Percentiles rank a stretch among this genome's conserved stretches.
Conservation (phyloP, 2,113 vertebrate genomes). For the Zosterops lateralis region DNA sequence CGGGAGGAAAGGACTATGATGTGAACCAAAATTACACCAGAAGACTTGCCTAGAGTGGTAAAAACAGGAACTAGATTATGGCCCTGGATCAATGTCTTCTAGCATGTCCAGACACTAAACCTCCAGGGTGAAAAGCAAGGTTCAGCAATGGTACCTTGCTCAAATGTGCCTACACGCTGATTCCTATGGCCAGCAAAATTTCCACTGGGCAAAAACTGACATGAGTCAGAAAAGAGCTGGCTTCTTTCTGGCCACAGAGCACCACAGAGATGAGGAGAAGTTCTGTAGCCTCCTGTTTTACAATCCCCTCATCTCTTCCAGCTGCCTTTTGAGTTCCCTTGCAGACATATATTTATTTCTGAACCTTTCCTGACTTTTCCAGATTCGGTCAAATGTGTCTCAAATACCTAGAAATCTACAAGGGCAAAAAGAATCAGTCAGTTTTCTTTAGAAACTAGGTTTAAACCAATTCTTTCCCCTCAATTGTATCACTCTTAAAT, state of each 20-base stretch:
- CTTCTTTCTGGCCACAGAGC: neutral
- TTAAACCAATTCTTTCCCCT: neutral
- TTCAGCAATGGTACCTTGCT: neutral
- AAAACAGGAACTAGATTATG: neutral
- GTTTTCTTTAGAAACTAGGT: neutral
- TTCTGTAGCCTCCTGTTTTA: neutral
- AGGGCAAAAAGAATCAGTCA: neutral
- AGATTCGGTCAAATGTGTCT: neutral
- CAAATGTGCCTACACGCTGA: accelerated
- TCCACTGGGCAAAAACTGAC: neutral
- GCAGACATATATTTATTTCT: neutral
- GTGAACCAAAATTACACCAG: neutral
- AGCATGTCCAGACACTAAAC: neutral
- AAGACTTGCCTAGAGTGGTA: neutral
- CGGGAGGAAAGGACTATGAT: neutral
- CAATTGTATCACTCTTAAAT: neutral
- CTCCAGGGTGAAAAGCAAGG: neutral
- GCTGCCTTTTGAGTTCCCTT: neutral
- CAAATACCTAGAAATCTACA: neutral
- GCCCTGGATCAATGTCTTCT: neutral
- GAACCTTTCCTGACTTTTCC: neutral
- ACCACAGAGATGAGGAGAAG: neutral
- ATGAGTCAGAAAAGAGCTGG: neutral
- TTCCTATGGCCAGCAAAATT: neutral
- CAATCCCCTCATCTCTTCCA: neutral